Percentiles rank a stretch among this genome's conserved stretches.
These are phyloP conservation scores for Isichthys henryi DNA, from an alignment of 2,113 vertebrate species.

Conservation along the genomic window DNA sequence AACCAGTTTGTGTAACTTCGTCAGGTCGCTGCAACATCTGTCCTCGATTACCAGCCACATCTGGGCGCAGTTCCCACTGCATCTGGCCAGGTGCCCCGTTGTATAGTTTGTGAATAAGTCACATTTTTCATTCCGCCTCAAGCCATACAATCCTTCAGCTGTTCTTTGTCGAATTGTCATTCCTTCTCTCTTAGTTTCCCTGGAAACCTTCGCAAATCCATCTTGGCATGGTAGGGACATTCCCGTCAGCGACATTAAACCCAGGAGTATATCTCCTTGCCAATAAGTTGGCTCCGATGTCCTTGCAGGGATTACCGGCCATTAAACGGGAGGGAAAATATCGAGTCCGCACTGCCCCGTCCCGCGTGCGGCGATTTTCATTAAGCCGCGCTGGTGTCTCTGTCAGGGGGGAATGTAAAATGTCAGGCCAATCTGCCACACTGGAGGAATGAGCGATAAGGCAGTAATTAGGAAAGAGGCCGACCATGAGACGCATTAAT, in stretches of 20 bases:
- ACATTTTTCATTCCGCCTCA: neutral
- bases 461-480: neutral
- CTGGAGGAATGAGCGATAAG: neutral
- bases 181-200: neutral
- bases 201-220: neutral
- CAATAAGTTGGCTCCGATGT: neutral
- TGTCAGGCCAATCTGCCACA: neutral
- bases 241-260: neutral
- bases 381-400: neutral
- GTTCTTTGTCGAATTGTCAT: neutral
- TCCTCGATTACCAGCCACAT: neutral
- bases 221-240: too few relatives aligned
- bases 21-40: neutral
- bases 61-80: neutral
- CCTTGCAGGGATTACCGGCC: neutral
- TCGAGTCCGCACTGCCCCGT: neutral
- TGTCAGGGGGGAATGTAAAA: slow-evolving; percentile 5
- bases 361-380: neutral
- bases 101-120: neutral
- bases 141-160: neutral
- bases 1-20: neutral
- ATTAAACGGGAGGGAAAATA: neutral
- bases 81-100: neutral
- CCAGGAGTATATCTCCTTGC: neutral
- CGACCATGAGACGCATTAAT: neutral